Evolutionary conservation across 1,140 invertebrate species (phyloP).

Genomic region (Drosophila tristis): DNA sequence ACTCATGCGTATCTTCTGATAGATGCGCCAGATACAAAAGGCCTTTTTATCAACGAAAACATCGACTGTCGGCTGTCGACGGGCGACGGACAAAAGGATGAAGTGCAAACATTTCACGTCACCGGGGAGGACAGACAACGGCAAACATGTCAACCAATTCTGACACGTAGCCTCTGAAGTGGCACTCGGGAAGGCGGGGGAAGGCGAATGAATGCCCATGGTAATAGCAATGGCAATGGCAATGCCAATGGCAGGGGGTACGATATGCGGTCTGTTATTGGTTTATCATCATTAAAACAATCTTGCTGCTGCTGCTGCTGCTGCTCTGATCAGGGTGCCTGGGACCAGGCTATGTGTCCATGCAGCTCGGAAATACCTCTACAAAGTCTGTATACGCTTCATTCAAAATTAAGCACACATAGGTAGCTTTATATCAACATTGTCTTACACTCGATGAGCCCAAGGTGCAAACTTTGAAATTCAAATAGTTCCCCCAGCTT

Average conservation of each 20-base stretch:
- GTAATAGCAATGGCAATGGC: neutral
- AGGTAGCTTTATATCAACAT: no score
- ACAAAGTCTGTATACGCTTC: no score
- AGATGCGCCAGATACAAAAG: slow-evolving; percentile 52
- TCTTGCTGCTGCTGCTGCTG: slow-evolving; percentile 14
- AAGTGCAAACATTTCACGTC: slow-evolving; percentile 70
- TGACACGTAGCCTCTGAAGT: slow-evolving; percentile 73
- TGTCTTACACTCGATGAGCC: no score
- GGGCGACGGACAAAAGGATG: slow-evolving; percentile 66
- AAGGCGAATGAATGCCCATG: no score
- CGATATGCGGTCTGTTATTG: slow-evolving; percentile 50
- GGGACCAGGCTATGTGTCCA: no score
- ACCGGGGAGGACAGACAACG: slow-evolving; percentile 26
- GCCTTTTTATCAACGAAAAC: slow-evolving; percentile 61
- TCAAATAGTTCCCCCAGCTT: no score
- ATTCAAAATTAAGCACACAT: no score
- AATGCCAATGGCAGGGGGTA: slow-evolving; percentile 12
- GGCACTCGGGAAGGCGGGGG: slow-evolving; percentile 22
- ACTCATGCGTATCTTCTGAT: slow-evolving; percentile 46
- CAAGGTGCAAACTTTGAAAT: no score
- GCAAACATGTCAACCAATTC: slow-evolving; percentile 76
- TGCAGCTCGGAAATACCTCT: no score
- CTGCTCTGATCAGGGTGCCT: neutral
- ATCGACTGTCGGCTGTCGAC: slow-evolving; percentile 27
- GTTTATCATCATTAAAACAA: slow-evolving; percentile 42